Evolutionary conservation across 1,140 invertebrate species (phyloP).

Genomic region (Sinella curviseta): DNA sequence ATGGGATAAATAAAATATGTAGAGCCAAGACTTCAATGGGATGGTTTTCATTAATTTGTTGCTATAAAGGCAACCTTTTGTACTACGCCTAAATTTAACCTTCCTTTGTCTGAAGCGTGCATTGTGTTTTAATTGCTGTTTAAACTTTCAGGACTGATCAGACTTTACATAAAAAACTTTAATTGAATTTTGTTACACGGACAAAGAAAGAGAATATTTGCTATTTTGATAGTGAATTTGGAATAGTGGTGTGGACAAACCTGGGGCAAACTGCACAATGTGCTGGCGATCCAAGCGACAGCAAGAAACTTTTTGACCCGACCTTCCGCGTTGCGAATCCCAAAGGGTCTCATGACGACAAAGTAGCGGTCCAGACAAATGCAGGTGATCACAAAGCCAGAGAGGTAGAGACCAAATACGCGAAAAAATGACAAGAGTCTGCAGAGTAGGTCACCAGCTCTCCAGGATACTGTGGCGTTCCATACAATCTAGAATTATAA

Average conservation of each 20-base stretch:
- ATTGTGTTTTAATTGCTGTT: too few species aligned
- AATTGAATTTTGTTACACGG: too few species aligned
- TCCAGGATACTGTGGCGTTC: conserved; percentile 52
- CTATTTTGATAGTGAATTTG: too few species aligned
- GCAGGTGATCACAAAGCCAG: conserved; percentile 81
- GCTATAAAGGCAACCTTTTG: too few species aligned
- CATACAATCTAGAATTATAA: conserved; percentile 54
- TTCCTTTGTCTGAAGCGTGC: too few species aligned
- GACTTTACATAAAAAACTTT: too few species aligned
- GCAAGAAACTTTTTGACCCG: conserved; percentile 72
- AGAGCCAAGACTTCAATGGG: too few species aligned
- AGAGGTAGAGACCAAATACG: conserved; percentile 81
- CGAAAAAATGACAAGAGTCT: conserved; percentile 80
- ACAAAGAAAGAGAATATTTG: too few species aligned
- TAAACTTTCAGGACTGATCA: too few species aligned
- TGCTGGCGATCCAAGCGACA: conserved; percentile 73
- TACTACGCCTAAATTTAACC: too few species aligned
- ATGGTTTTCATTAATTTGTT: too few species aligned
- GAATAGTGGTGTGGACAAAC: conserved; percentile 55
- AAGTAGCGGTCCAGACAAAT: conserved; percentile 84
- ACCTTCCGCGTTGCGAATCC: conserved; percentile 67
- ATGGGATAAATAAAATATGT: too few species aligned
- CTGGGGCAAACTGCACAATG: conserved; percentile 79
- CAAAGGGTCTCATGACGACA: conserved; percentile 76
- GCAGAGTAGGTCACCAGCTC: conserved; percentile 56